Conservation (phyloP, 1,140 invertebrate species). For the Drosophila kurseongensis region DNA sequence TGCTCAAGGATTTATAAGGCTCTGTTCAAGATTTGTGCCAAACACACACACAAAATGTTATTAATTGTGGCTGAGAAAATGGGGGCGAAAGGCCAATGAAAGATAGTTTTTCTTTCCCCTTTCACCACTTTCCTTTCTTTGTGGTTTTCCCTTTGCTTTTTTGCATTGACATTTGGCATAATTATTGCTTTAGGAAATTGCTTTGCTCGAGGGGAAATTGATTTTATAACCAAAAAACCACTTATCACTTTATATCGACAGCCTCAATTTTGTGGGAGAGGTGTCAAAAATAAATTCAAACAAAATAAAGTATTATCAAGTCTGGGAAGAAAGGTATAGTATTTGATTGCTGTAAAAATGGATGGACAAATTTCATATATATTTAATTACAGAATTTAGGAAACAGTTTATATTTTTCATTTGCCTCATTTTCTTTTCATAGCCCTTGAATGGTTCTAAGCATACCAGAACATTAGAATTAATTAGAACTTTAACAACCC, state of each 20-base stretch:
- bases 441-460: no score
- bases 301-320: no score
- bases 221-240: constrained; percentile 66
- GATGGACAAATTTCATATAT: no score
- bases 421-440: no score
- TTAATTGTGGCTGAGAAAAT: constrained; percentile 60
- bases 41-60: constrained; percentile 51
- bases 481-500: no score
- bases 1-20: constrained; percentile 76
- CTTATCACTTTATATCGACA: constrained; percentile 7
- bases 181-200: constrained; percentile 84
- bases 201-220: constrained; percentile 76
- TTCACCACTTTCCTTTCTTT: constrained; percentile 20
- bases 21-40: constrained; percentile 58
- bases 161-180: constrained; percentile 77
- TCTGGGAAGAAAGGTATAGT: no score
- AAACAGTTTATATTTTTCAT: no score
- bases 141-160: constrained; percentile 8
- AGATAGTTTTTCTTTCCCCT: constrained; percentile 48
- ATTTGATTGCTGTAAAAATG: no score
- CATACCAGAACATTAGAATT: no score
- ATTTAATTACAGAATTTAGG: no score
- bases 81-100: constrained; percentile 1
- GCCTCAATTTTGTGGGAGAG: neutral
- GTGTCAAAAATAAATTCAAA: no score